A percentile compares a stretch with the other conserved stretches of the same genome.
phyloP scores from a whole-genome alignment of 2,113 vertebrate species.

The Antechinus stuartii region DNA sequence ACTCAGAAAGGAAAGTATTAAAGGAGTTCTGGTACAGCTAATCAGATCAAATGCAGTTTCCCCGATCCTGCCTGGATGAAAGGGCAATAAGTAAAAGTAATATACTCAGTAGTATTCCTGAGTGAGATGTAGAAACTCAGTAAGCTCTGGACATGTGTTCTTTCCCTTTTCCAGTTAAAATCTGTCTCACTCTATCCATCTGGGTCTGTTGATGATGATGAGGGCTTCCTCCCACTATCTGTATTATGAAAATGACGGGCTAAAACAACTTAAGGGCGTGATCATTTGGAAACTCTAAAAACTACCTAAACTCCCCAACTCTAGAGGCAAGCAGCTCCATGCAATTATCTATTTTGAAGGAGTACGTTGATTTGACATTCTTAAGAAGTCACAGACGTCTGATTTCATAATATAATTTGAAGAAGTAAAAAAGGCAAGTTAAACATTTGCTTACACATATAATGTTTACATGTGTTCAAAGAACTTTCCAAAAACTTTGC shows the following conservation, averaged over 20 bases:
- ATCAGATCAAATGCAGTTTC: constrained; percentile 78
- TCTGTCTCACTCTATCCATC: constrained; percentile 56
- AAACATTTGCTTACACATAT: constrained; percentile 86
- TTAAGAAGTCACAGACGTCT: constrained; percentile 87
- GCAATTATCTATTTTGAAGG: constrained; percentile 88
- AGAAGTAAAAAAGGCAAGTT: constrained; percentile 87
- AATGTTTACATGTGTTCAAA: constrained; percentile 87
- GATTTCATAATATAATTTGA: constrained; percentile 88
- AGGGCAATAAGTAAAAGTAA: constrained; percentile 71
- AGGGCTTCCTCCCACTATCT: constrained; percentile 64
- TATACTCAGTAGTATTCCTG: constrained; percentile 47
- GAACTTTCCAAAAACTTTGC: constrained; percentile 87
- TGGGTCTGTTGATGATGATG: constrained; percentile 76
- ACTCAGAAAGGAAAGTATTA: constrained; percentile 62
- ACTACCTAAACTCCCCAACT: constrained; percentile 82
- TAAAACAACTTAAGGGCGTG: constrained; percentile 73
- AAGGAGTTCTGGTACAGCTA: constrained; percentile 68
- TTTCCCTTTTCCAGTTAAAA: constrained; percentile 43
- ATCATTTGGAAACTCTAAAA: constrained; percentile 80
- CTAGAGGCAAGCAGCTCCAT: constrained; percentile 81
- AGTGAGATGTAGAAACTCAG: background rate
- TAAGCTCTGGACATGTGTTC: constrained; percentile 35
- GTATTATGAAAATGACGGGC: constrained; percentile 70
- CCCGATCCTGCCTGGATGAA: constrained; percentile 54
- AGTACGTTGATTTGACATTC: constrained; percentile 86